Base-by-base conservation (phyloP, 2,888 invertebrate genomes). In the Lepeophtheirus nordmannii region DNA sequence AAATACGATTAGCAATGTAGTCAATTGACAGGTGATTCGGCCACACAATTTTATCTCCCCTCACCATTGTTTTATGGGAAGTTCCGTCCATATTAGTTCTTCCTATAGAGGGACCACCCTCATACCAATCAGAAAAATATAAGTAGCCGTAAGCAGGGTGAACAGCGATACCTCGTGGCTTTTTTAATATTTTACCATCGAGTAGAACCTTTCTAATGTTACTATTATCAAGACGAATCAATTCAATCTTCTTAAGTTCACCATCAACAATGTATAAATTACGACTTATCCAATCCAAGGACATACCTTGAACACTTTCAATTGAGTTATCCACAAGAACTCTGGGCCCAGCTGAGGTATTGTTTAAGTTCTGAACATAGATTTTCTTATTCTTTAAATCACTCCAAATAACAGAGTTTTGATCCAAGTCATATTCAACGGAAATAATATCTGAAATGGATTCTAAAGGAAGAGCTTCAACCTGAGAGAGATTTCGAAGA, bases 81-180 rank as follows among this genome's bases (percentile, higher is more conserved):
- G 79, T 79, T 0, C 91, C 91, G 73, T 90, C 89, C 69, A 90
- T 78, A 73, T 85, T 84, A 0, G 89, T 85, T 64, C 88, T 79
- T 10, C 85, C 85, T 10, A 92, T 83, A 0, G 85, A 84, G 0
- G 90, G 88, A 69, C 82, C 81, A n/a, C 79, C 80, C 3, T 81
- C 79, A 7, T 87, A 85, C 89, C 89, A 90, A 73, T 92, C 91
- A 0, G 89, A 88, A 87, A 89, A 89, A 74, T 87, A 91, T 74
- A 86, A 77, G 69, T 74, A 78, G 67, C 89, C 89, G 63, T 82
- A 82, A 72, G 80, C 80, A 0, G 91, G 90, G 77, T 91, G 89
- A 0, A 91, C 82, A 0, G 86, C 86, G 65, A 92, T 86, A 10
- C 89, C 86, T 68, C 87, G 77, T 0, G 89, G 89, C 71, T 85